Conservation (phyloP, 1,140 invertebrate genomes). For the Palaemon carinicauda region DNA sequence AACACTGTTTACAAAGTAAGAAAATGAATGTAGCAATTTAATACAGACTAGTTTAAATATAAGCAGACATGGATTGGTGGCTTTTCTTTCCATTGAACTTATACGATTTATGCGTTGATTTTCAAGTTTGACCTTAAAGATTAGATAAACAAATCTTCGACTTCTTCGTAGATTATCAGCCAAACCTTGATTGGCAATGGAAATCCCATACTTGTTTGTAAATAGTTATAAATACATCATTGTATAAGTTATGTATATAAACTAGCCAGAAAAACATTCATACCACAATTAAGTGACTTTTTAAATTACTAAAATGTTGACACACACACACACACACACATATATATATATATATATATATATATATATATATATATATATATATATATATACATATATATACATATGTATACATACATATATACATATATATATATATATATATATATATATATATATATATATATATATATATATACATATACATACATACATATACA, state of each 20-base stretch:
- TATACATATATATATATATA: constrained; percentile 13
- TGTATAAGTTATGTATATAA: neutral
- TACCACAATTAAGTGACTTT: neutral
- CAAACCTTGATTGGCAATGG: too few relatives aligned
- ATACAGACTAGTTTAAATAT: too few relatives aligned
- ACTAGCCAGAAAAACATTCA: neutral
- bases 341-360: constrained; percentile 19
- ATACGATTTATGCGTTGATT: too few relatives aligned
- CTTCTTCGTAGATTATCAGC: too few relatives aligned
- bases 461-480: constrained; percentile 16
- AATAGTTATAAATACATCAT: too few relatives aligned
- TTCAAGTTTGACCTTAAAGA: too few relatives aligned
- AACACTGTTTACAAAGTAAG: too few relatives aligned
- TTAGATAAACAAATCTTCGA: too few relatives aligned
- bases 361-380: constrained; percentile 19
- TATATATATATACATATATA: constrained; percentile 11
- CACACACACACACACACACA: constrained; percentile 9
- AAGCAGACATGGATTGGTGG: too few relatives aligned
- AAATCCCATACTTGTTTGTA: too few relatives aligned
- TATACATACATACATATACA: constrained; percentile 6
- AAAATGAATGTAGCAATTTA: too few relatives aligned
- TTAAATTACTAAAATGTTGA: neutral
- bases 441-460: constrained; percentile 19
- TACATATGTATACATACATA: constrained; percentile 6
- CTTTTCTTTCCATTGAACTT: too few relatives aligned